These are phyloP conservation scores for Dasyornis broadbenti DNA, from an alignment of 2,113 vertebrate species.

Conservation along the genomic window DNA sequence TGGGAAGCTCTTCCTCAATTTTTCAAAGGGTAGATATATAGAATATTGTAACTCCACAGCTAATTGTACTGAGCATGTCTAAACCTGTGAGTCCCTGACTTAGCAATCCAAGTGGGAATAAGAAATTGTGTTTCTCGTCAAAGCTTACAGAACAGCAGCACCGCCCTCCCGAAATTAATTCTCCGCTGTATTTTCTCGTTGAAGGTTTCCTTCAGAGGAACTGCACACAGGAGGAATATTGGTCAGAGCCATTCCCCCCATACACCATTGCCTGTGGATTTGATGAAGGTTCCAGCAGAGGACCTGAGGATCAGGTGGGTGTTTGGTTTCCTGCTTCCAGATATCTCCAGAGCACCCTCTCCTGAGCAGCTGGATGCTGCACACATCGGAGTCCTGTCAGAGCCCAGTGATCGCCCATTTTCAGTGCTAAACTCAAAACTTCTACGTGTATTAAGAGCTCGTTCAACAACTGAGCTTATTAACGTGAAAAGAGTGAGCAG, in stretches of 20 bases:
- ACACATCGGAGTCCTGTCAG: neutral
- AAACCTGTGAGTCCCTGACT: neutral
- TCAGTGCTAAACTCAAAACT: neutral
- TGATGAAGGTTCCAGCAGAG: constrained; percentile 53
- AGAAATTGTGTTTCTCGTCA: neutral
- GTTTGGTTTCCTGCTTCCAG: neutral
- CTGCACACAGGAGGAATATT: constrained; percentile 57
- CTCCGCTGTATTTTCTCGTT: neutral
- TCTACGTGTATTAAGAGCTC: neutral
- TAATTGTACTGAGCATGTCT: neutral
- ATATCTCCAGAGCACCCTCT: neutral
- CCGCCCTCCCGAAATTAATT: fast-evolving
- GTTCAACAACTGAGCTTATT: neutral
- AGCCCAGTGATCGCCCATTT: neutral
- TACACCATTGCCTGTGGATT: constrained; percentile 67
- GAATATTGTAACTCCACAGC: neutral
- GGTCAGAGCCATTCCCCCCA: constrained; percentile 60
- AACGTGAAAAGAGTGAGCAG: neutral
- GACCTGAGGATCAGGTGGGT: constrained; percentile 53
- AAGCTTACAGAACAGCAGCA: neutral
- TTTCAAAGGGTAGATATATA: neutral
- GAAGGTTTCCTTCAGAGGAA: constrained; percentile 69
- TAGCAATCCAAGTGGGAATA: neutral
- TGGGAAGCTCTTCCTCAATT: neutral
- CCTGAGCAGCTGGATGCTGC: neutral